These are phyloP conservation scores for Cerceris rybyensis DNA, from an alignment of 2,888 invertebrate genomes.

Conservation along the genomic window DNA sequence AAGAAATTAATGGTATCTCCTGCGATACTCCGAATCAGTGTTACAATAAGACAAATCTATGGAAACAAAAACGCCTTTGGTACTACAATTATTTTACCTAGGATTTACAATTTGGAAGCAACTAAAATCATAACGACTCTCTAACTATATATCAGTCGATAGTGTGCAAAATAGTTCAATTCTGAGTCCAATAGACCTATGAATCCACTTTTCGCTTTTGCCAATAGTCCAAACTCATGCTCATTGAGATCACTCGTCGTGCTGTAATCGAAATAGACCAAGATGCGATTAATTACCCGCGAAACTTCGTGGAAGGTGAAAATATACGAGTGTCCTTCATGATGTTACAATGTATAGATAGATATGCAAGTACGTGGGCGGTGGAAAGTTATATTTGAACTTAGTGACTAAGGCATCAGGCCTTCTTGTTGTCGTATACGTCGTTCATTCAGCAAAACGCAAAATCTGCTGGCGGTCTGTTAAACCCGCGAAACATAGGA, in stretches of 20 bases:
- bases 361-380: slow-evolving; percentile 60
- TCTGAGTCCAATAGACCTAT: too few relatives aligned
- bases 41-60: too few relatives aligned
- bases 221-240: background rate
- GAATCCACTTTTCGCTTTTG: too few relatives aligned
- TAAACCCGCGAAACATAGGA: slow-evolving; percentile 30
- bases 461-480: slow-evolving; percentile 58
- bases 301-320: background rate
- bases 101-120: too few relatives aligned
- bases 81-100: too few relatives aligned
- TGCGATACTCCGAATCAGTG: too few relatives aligned
- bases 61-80: too few relatives aligned
- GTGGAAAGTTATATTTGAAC: slow-evolving; percentile 55
- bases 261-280: background rate
- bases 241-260: background rate
- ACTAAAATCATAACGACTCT: too few relatives aligned
- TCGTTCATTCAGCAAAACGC: slow-evolving; percentile 70
- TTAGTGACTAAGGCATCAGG: slow-evolving; percentile 57
- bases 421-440: slow-evolving; percentile 51
- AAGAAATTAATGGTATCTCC: too few relatives aligned
- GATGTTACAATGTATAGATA: slow-evolving; percentile 56
- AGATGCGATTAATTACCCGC: slow-evolving; percentile 7
- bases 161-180: too few relatives aligned
- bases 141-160: too few relatives aligned
- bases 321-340: slow-evolving; percentile 6